Conservation (phyloP, 2,888 invertebrate genomes). For the Petrolisthes cinctipes region DNA sequence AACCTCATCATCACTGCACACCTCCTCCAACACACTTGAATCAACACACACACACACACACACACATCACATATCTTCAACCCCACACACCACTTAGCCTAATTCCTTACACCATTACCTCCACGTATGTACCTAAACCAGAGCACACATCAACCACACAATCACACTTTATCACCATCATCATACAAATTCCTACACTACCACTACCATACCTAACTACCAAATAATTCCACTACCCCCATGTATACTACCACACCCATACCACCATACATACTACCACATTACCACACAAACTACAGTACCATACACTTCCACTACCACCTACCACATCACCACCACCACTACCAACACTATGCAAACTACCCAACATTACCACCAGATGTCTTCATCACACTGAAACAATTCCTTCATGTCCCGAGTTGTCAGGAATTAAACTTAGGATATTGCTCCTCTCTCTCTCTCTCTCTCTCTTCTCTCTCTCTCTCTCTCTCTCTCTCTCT, state of each 20-base stretch:
- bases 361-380: too few relatives aligned
- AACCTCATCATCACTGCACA: neutral
- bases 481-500: conserved; percentile 1
- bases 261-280: too few relatives aligned
- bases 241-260: too few relatives aligned
- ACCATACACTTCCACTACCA: too few relatives aligned
- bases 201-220: too few relatives aligned
- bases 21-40: neutral
- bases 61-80: neutral
- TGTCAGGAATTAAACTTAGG: too few relatives aligned
- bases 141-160: neutral
- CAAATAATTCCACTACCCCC: neutral
- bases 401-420: too few relatives aligned
- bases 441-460: too few relatives aligned
- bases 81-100: neutral
- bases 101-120: neutral
- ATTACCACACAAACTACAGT: too few relatives aligned
- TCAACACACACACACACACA: conserved; percentile 27
- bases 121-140: neutral
- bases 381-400: too few relatives aligned
- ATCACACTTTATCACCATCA: neutral
- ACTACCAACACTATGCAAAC: too few relatives aligned
- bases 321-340: too few relatives aligned
- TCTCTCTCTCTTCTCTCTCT: neutral
- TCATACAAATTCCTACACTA: neutral